Percentiles rank a stretch among this genome's conserved stretches.
These are phyloP conservation scores for Adoxophyes honmai DNA, from an alignment of 1,140 invertebrate genomes.

Conservation along the genomic window DNA sequence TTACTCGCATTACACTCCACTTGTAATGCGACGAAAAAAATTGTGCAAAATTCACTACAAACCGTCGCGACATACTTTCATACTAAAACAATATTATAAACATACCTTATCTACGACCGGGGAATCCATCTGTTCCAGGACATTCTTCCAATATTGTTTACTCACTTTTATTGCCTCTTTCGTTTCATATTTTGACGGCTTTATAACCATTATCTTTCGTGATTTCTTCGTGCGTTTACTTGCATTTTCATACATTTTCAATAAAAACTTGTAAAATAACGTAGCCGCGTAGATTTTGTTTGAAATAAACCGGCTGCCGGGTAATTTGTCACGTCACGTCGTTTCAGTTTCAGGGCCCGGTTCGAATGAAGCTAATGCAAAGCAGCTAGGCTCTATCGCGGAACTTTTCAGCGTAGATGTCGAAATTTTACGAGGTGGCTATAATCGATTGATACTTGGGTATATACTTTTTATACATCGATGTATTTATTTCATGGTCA, in stretches of 20 bases:
- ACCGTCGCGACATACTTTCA: too few relatives aligned
- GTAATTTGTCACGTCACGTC: conserved; percentile 2
- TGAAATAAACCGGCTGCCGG: neutral
- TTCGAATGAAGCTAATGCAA: conserved; percentile 10
- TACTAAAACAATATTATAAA: too few relatives aligned
- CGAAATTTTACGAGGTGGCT: neutral
- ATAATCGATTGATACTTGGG: neutral
- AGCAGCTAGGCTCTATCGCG: neutral
- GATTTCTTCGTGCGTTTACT: conserved; percentile 27
- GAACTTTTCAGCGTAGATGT: neutral
- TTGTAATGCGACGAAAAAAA: too few relatives aligned
- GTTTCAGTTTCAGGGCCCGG: neutral
- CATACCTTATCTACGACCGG: neutral
- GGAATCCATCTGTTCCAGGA: conserved; percentile 42
- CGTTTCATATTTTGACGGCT: conserved; percentile 49
- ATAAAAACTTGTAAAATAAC: neutral
- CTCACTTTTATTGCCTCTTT: conserved; percentile 42
- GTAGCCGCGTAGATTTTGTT: conserved; percentile 3
- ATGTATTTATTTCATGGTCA: too few relatives aligned
- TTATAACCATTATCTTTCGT: conserved; percentile 45
- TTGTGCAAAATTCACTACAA: too few relatives aligned
- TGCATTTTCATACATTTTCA: conserved; percentile 6
- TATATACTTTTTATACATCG: too few relatives aligned
- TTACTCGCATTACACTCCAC: too few relatives aligned
- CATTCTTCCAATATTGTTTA: conserved; percentile 54